Conservation (phyloP, 1,140 invertebrate genomes). For the Lineus longissimus region DNA sequence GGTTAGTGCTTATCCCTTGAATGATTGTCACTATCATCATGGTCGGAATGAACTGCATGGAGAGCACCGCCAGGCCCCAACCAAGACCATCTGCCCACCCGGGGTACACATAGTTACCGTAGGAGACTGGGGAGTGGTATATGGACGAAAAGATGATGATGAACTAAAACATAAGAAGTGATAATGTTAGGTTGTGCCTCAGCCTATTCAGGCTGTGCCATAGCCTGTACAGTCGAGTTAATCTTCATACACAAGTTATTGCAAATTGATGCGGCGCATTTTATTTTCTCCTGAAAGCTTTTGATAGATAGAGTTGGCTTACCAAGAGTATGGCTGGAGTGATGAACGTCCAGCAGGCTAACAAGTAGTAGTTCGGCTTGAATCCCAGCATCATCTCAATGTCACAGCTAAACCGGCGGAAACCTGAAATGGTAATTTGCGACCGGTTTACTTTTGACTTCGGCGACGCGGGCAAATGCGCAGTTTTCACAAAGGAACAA, state of each 20-base stretch:
- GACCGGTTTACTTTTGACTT: slow-evolving; percentile 3
- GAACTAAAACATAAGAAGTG: slow-evolving; percentile 60
- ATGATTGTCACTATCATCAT: too few species aligned
- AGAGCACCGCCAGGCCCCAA: slow-evolving; percentile 83
- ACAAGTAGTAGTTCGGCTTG: slow-evolving; percentile 60
- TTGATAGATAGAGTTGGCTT: too few species aligned
- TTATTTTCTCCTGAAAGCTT: too few species aligned
- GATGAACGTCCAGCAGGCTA: slow-evolving; percentile 61
- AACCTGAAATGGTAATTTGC: slow-evolving; percentile 42
- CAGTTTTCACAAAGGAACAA: background rate
- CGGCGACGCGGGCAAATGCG: background rate
- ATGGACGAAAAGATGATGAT: slow-evolving; percentile 83
- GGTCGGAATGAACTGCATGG: slow-evolving; percentile 81
- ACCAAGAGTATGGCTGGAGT: slow-evolving; percentile 63
- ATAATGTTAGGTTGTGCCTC: too few species aligned
- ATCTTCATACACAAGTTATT: too few species aligned
- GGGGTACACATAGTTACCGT: slow-evolving; percentile 83
- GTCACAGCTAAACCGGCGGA: slow-evolving; percentile 61
- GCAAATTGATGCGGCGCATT: too few species aligned
- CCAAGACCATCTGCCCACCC: slow-evolving; percentile 86
- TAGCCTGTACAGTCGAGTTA: too few species aligned
- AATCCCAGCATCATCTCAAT: slow-evolving; percentile 67
- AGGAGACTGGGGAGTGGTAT: slow-evolving; percentile 78
- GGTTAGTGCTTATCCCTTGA: too few species aligned
- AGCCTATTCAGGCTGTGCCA: too few species aligned